Base-by-base conservation (phyloP, 2,888 invertebrate species). In the Polyploca ridens region DNA sequence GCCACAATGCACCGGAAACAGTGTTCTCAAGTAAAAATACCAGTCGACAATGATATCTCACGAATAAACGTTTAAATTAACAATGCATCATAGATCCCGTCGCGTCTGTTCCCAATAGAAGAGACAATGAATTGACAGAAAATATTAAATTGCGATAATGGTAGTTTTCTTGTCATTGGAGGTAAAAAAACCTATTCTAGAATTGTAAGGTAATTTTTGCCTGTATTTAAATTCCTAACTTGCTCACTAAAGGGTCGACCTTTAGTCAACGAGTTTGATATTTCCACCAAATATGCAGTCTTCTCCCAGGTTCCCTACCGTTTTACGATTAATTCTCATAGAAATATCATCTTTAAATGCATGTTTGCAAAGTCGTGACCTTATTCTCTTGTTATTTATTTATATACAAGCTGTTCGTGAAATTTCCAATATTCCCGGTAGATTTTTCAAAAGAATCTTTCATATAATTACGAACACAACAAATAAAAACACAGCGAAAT, bases 1-100 rank as follows among this genome's bases (percentile, higher is more conserved):
- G 63, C 65, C 71, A 82, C 82, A 81, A 81, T 81, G 72, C 73
- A 66, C 64, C 77, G 82, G 82, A 82, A 78, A 76, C 70, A 69
- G 68, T 71, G 69, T 70, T 71, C 67, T 74, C 74, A 70, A 68
- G 44, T 27, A 41, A 41, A 44, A 54, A 54, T 54, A 16, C 60
- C 3, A 60, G 19, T 27, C 66, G 63, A 85, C 84, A 85, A 84
- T 84, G 82, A 82, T 85, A 83, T 84, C 83, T 81, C 84, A 84
- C 79, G 79, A 71, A 2, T 64, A 69, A 63, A 62, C 66, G 67
- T 75, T 73, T 71, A 74, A 73, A 69, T 75, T 69, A 78, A 87
- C 85, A 87, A 86, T 85, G 69, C 75, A 67, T 74, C 67, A 72
- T 76, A 71, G 70, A 78, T 80, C 76, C 78, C 71, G 74, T 73